Conservation (phyloP, 2,797 vertebrate genomes). For the Falco rusticolus region DNA sequence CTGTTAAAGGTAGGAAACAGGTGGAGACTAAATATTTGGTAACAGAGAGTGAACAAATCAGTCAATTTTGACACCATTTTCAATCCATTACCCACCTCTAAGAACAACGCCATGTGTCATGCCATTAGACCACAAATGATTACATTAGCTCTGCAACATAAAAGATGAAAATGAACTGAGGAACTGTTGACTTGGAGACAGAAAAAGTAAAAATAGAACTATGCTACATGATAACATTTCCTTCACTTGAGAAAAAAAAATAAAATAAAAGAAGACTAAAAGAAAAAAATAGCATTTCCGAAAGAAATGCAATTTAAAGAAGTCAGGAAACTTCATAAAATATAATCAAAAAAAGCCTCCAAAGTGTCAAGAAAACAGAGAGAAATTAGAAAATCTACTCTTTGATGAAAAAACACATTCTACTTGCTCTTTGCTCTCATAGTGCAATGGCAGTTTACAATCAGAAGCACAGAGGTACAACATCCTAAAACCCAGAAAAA, state of each 20-base stretch:
- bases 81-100: not conserved
- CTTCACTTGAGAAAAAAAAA: not conserved
- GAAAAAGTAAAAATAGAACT: not conserved
- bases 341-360: not conserved
- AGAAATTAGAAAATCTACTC: not conserved
- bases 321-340: not conserved
- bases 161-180: not conserved
- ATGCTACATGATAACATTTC: not conserved
- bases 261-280: not conserved
- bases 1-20: not conserved
- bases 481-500: not conserved
- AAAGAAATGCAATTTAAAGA: not conserved
- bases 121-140: not conserved
- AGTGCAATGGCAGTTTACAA: not conserved
- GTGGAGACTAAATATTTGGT: not conserved
- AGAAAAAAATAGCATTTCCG: not conserved
- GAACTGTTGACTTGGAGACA: not conserved
- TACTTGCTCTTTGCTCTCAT: not conserved
- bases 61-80: not conserved
- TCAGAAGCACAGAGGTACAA: not conserved
- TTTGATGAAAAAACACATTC: not conserved
- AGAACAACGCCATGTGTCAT: not conserved
- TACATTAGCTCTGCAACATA: not conserved
- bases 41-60: not conserved
- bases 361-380: not conserved